Evolutionary conservation across 2,113 vertebrate genomes (phyloP).

Genomic region (Mola mola): DNA sequence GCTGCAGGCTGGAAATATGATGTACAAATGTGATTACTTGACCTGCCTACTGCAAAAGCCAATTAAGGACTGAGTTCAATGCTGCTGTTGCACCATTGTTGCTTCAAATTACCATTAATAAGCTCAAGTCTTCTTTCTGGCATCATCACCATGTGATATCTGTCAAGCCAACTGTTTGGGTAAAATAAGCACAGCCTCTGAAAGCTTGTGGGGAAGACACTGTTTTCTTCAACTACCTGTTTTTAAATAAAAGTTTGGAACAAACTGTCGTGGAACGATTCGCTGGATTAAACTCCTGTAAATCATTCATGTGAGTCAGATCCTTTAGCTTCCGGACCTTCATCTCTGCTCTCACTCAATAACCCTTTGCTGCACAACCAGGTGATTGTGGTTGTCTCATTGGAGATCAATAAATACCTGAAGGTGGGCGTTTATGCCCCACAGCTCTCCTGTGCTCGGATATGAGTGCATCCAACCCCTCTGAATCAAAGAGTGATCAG

Average conservation of each 20-base stretch:
- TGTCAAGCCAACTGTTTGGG: not conserved
- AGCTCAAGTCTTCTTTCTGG: not conserved
- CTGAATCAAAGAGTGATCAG: constrained; percentile 33
- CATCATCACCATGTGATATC: not conserved
- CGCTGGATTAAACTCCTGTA: too few species aligned
- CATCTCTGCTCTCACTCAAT: not conserved
- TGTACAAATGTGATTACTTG: constrained; percentile 31
- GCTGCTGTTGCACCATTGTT: constrained; percentile 23
- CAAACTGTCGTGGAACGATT: too few species aligned
- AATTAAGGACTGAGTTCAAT: constrained; percentile 37
- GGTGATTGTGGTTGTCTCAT: constrained; percentile 5
- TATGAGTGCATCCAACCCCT: constrained; percentile 37
- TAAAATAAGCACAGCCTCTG: too few species aligned
- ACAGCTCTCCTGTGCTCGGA: constrained; percentile 45
- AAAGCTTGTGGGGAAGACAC: too few species aligned
- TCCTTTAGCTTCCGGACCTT: constrained; percentile 4
- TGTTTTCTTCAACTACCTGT: too few species aligned
- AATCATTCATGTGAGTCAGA: constrained; percentile 7
- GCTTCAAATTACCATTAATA: constrained; percentile 23
- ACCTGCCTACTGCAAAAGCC: constrained; percentile 30
- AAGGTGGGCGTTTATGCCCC: constrained; percentile 12
- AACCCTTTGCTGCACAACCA: constrained; percentile 16
- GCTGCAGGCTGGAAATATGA: constrained; percentile 20
- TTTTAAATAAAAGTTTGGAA: too few species aligned
- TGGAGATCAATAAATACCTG: constrained; percentile 50